Evolutionary conservation across 1,140 invertebrate species (phyloP).

Genomic region (Aradophagus sp.): DNA sequence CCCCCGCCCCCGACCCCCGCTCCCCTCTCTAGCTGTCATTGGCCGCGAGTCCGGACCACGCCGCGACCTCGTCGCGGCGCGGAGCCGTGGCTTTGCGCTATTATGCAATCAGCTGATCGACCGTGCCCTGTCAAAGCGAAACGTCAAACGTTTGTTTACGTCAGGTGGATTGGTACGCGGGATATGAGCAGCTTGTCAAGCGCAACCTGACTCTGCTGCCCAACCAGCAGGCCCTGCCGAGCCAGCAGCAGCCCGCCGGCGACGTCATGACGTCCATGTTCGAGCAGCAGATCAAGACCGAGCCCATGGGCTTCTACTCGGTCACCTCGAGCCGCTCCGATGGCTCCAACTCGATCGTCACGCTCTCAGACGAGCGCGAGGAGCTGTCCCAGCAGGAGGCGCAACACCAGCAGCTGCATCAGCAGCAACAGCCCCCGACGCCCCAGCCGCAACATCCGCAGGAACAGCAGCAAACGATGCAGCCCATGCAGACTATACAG

Average conservation of each 20-base stretch:
- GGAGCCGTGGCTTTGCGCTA: slow-evolving; percentile 14
- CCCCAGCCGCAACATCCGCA: slow-evolving; percentile 68
- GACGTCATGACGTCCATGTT: slow-evolving; percentile 78
- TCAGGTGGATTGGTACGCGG: slow-evolving; percentile 76
- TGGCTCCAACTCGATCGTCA: slow-evolving; percentile 72
- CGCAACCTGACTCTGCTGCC: slow-evolving; percentile 76
- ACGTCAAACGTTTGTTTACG: slow-evolving; percentile 32
- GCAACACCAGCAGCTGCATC: slow-evolving; percentile 71
- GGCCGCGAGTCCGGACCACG: too few species aligned
- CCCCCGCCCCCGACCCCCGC: neutral
- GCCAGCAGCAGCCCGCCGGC: slow-evolving; percentile 43
- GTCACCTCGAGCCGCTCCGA: slow-evolving; percentile 73
- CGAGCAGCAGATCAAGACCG: slow-evolving; percentile 81
- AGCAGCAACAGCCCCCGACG: slow-evolving; percentile 60
- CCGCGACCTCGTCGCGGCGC: slow-evolving; percentile 1
- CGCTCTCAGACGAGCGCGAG: slow-evolving; percentile 70
- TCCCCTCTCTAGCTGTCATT: too few species aligned
- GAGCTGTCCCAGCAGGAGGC: slow-evolving; percentile 74
- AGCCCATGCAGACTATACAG: slow-evolving; percentile 71
- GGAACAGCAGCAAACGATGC: slow-evolving; percentile 61
- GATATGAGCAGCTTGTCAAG: slow-evolving; percentile 77
- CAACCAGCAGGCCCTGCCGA: slow-evolving; percentile 64
- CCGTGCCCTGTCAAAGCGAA: slow-evolving; percentile 71
- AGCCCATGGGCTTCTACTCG: slow-evolving; percentile 79
- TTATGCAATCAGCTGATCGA: slow-evolving; percentile 76